Evolutionary conservation across 2,888 invertebrate genomes (phyloP).

Genomic region (Rhorus exstirpatorius): DNA sequence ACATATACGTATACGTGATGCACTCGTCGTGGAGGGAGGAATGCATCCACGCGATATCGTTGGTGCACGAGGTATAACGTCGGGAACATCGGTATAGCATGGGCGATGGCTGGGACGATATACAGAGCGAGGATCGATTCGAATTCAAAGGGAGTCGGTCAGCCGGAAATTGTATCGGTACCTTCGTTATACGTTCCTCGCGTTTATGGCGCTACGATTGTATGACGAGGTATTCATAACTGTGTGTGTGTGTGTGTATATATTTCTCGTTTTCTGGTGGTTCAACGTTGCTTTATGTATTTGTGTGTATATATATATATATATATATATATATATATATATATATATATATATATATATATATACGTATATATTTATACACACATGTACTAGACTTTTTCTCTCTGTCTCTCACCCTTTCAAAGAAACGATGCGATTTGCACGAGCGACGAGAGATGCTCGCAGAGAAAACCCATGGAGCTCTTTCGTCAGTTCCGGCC

Average conservation of each 20-base stretch:
- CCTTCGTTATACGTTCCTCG: slow-evolving; percentile 67
- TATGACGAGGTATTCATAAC: background rate
- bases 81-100: slow-evolving; percentile 29
- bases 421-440: slow-evolving; percentile 63
- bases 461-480: slow-evolving; percentile 13
- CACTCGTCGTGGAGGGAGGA: slow-evolving; percentile 21
- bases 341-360: background rate
- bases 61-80: slow-evolving; percentile 35
- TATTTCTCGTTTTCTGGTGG: background rate
- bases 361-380: too few relatives aligned
- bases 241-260: slow-evolving; percentile 18
- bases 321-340: background rate
- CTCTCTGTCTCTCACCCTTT: slow-evolving; percentile 17
- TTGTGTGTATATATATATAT: background rate
- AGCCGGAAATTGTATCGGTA: slow-evolving; percentile 73
- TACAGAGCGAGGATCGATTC: slow-evolving; percentile 70
- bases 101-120: slow-evolving; percentile 30
- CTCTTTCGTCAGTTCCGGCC: slow-evolving; percentile 15
- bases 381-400: background rate
- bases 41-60: slow-evolving; percentile 19
- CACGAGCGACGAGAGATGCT: slow-evolving; percentile 50
- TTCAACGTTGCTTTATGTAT: background rate
- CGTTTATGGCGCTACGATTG: slow-evolving; percentile 62
- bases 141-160: slow-evolving; percentile 73
- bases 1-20: slow-evolving; percentile 11